Conservation (phyloP, 2,797 vertebrate genomes). For the Onychomys torridus region DNA sequence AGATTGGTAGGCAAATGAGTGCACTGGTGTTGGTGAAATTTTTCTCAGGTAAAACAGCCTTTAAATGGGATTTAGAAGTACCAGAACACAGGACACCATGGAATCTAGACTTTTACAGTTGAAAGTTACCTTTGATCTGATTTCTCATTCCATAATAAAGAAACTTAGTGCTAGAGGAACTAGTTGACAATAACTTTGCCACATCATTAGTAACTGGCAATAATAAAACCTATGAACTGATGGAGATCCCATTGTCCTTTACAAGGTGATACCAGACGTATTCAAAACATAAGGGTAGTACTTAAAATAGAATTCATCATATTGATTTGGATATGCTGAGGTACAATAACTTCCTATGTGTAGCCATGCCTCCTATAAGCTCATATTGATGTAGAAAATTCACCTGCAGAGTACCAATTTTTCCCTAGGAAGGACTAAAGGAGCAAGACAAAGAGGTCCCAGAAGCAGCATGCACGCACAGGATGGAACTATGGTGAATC, state of each 20-base stretch:
- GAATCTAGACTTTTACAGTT: slow-evolving; percentile 25
- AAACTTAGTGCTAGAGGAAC: background rate
- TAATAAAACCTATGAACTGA: background rate
- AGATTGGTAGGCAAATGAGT: background rate
- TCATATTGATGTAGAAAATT: background rate
- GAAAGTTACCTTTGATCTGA: background rate
- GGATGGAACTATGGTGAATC: background rate
- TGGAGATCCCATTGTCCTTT: background rate
- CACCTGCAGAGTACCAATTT: background rate
- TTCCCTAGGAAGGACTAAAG: background rate
- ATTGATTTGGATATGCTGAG: background rate
- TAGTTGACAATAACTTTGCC: background rate
- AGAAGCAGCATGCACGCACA: background rate
- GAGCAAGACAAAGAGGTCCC: too few relatives aligned
- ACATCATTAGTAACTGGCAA: background rate
- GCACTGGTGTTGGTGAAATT: background rate
- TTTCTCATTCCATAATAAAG: slow-evolving; percentile 16
- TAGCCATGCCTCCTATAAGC: background rate
- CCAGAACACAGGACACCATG: background rate
- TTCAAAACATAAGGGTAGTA: background rate
- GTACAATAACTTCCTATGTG: background rate
- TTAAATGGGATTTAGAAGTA: slow-evolving; percentile 18
- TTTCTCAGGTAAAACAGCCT: background rate
- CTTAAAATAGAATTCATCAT: background rate
- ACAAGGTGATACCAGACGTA: background rate